Conservation (phyloP, 2,888 invertebrate species). For the Trachelus stipa region DNA sequence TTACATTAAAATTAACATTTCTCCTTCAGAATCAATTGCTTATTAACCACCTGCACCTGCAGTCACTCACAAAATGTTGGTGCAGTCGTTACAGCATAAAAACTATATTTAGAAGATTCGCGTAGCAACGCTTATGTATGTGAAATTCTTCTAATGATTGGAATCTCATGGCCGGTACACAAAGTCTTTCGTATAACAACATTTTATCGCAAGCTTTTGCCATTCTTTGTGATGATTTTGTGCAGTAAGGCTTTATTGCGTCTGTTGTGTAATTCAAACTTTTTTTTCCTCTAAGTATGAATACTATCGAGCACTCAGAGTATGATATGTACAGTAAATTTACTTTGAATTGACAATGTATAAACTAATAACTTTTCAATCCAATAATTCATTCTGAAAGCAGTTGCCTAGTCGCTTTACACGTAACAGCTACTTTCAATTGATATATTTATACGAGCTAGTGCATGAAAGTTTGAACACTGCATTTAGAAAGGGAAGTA, state of each 20-base stretch:
- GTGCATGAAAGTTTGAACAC: background rate
- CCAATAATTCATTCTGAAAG: background rate
- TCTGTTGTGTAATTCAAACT: background rate
- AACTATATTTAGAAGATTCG: background rate
- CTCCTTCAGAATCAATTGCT: conserved; percentile 26
- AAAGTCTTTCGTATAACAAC: background rate
- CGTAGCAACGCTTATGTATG: background rate
- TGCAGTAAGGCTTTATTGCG: background rate
- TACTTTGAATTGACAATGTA: background rate
- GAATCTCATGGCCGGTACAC: background rate
- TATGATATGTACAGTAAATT: background rate
- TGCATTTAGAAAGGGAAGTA: background rate
- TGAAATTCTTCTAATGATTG: background rate
- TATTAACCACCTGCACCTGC: conserved; percentile 5
- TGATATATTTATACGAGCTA: background rate
- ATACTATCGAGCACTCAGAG: background rate
- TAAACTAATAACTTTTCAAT: background rate
- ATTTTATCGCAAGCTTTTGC: background rate
- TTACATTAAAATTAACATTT: conserved; percentile 23
- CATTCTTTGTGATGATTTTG: background rate
- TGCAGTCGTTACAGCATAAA: background rate
- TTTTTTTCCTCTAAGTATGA: background rate
- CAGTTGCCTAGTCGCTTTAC: background rate
- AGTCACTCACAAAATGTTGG: background rate
- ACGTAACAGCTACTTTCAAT: background rate